Base-by-base conservation (phyloP, 2,113 vertebrate genomes). In the Megatriorchis doriae region DNA sequence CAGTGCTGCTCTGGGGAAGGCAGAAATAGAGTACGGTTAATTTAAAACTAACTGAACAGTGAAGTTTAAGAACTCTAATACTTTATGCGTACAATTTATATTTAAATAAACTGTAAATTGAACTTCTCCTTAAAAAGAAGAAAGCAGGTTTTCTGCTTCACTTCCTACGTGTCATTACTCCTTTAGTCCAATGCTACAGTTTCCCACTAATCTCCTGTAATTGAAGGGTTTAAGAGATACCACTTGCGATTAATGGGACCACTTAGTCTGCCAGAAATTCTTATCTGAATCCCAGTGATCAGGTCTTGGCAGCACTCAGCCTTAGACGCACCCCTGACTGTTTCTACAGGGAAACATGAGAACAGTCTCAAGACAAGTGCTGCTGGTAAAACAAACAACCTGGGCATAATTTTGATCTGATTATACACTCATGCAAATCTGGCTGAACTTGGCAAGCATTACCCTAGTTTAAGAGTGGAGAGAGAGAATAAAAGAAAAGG, bases 131-230 rank as follows among this genome's bases (percentile, higher is more conserved):
- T 70, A 74, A 86, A 72, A 88, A 84, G 89, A 96, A 93, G 81
- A 96, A 98, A 97, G 62, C 48, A 56, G 32, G 65, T 96, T 98
- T 98, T 97, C 96, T 95, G 96, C 96, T 92, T 97, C 89, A 45
- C 61, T 92, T 98, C 96, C 78, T 92, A 25, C 34, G 21, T 90
- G 79, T 72, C 92, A 86, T 95, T 97, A 96, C 80, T 93, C 93
- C 85, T 96, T 95, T 82, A 82, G 89, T 77, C 86, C 70, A 74
- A 55, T 59, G 67, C 56, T 88, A 67, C 43, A 92, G 53, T 95
- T 93, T 93, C 88, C 58, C 59, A 91, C 90, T 97, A 97, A 97
- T 97, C 96, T 93, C 72, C 74, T 83, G 86, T 96, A 97, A 97
- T 95, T 96, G 96, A 97, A 97, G 93, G 8, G 3, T 88, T 97